Evolutionary conservation across 2,797 vertebrate genomes (phyloP).

Genomic region (Echeneis naucrates): DNA sequence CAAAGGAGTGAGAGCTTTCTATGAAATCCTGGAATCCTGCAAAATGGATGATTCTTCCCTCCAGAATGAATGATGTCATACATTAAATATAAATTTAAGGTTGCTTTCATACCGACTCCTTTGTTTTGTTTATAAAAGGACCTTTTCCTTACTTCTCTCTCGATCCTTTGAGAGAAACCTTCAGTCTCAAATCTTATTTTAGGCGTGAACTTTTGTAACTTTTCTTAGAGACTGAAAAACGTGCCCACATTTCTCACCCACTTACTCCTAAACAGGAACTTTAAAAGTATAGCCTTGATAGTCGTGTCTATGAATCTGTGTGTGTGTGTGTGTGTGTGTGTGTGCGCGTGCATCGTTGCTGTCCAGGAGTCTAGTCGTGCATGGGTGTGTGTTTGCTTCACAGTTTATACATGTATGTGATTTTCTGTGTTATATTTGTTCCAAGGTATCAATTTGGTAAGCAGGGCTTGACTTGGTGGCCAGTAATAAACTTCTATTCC

Average conservation of each 20-base stretch:
- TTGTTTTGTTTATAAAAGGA: slow-evolving; percentile 15
- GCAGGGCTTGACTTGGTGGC: slow-evolving; percentile 76
- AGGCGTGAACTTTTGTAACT: slow-evolving; percentile 42
- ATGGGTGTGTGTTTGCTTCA: slow-evolving; percentile 68
- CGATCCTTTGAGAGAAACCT: slow-evolving; percentile 37
- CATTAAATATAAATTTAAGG: slow-evolving; percentile 10
- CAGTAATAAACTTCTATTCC: slow-evolving; percentile 84
- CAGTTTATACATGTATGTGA: slow-evolving; percentile 77
- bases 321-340: slow-evolving; percentile 22
- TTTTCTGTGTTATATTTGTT: slow-evolving; percentile 83
- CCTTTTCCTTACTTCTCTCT: not conserved
- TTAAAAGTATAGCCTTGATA: slow-evolving; percentile 73
- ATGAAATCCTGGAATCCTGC: not conserved
- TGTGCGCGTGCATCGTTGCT: slow-evolving; percentile 28
- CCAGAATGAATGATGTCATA: not conserved
- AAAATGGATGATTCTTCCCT: slow-evolving; percentile 22
- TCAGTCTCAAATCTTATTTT: slow-evolving; percentile 51
- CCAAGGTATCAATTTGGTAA: slow-evolving; percentile 80
- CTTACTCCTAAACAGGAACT: slow-evolving; percentile 79
- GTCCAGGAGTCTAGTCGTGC: slow-evolving; percentile 15
- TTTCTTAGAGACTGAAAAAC: slow-evolving; percentile 58
- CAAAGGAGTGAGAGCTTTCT: slow-evolving; percentile 25
- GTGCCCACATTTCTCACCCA: slow-evolving; percentile 75
- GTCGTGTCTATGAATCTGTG: no score
- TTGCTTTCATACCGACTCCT: slow-evolving; percentile 19